Percentiles rank a stretch among this genome's conserved stretches.
phyloP scores from a whole-genome alignment of 2,113 vertebrate genomes.

The Camarhynchus parvulus region DNA sequence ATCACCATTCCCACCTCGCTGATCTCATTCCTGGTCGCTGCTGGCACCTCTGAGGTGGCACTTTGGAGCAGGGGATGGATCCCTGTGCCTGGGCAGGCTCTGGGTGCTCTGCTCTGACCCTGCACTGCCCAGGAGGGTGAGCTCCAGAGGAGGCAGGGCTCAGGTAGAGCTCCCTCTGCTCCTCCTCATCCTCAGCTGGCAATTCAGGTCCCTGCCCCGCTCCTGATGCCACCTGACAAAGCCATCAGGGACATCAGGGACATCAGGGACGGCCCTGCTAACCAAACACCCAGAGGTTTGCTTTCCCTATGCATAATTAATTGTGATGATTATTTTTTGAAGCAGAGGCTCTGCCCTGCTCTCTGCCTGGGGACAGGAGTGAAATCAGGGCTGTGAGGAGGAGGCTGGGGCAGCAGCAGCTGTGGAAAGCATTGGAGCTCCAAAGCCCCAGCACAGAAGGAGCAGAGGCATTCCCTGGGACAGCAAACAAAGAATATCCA shows the following conservation, averaged over 20 bases:
- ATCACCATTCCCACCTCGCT: neutral
- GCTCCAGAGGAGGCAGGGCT: rapidly evolving
- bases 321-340: neutral
- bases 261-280: neutral
- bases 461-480: constrained; percentile 16
- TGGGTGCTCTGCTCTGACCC: neutral
- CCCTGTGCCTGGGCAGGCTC: rapidly evolving
- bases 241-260: neutral
- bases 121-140: neutral
- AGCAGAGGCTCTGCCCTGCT: neutral
- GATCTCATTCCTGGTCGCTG: neutral
- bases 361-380: constrained; percentile 13
- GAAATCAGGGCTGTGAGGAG: constrained; percentile 55
- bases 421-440: constrained; percentile 66
- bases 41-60: rapidly evolving
- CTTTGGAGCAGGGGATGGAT: neutral
- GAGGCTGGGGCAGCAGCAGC: constrained; percentile 49
- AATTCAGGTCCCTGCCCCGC: neutral
- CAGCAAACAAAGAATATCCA: constrained; percentile 26
- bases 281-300: neutral
- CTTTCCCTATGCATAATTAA: neutral
- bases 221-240: neutral
- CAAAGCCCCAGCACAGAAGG: neutral
- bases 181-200: neutral
- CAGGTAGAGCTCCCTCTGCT: neutral